Base-by-base conservation (phyloP, 2,797 vertebrate genomes). In the Tokudaia tokunoshimensis region DNA sequence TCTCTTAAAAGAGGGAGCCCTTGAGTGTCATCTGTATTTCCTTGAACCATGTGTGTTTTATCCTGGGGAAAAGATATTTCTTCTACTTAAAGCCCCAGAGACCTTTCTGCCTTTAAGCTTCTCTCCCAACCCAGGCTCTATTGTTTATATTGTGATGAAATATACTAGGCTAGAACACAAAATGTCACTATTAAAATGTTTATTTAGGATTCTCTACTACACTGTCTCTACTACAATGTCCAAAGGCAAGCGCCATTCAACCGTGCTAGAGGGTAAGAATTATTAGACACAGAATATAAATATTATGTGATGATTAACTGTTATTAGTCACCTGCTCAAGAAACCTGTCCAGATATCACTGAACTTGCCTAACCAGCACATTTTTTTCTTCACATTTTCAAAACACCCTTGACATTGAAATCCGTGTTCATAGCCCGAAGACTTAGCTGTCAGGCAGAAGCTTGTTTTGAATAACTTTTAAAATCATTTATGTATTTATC, bases 311-410 rank as follows among this genome's bases (percentile, higher is more conserved):
- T 83, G 26, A 95, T 70, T 44, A 87, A 44, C 70, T 87, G 24
- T 70, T 87, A 92, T 67, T 88, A 80, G 78, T 70, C 57, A 79
- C 92, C 72, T 92, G 19, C 57, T 86, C 31, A 63, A 87, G 80
- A 87, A 95, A 90, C 95, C 26, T 95, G 41, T 92, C 74, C n/a
- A 41, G 92, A 80, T 65, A 91, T 82, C 72, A 50, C 57, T 70
- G 50, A 82, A 82, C 12, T 85, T 70, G 26, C n/a, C 80, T 84
- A 83, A 83, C 7, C 88, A 84, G 94, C 57, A 75, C 67, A 57
- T 80, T 80, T 94, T 93, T 88, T 75, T 67, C 70, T 67, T n/a
- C 75, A 65, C 10, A 52, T 92, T 65, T 81, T 94, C 70, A 55
- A 67, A 78, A 91, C 65, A 24, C 85, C 59, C 89, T 96, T 94